A percentile compares a stretch with the other conserved stretches of the same genome.
phyloP scores from a whole-genome alignment of 1,140 invertebrate genomes.

The Ephestia elutella region DNA sequence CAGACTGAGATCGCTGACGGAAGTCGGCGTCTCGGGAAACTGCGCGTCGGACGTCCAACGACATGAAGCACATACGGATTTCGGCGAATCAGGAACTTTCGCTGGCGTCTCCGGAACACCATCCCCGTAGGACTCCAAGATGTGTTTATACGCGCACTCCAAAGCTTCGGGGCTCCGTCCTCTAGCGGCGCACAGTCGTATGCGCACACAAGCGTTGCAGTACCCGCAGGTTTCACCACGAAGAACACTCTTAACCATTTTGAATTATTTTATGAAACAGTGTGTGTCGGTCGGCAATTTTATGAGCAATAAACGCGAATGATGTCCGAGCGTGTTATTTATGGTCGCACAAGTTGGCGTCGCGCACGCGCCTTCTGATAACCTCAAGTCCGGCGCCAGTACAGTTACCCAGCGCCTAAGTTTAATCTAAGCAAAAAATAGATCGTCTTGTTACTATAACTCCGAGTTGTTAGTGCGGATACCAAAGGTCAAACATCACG shows the following conservation, averaged over 20 bases:
- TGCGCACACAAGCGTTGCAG: conserved; percentile 62
- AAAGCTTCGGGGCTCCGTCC: conserved; percentile 54
- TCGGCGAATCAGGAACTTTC: conserved; percentile 40
- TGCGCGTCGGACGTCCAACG: conserved; percentile 67
- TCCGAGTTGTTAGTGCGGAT: neutral
- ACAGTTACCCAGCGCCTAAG: conserved; percentile 38
- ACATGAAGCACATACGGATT: conserved; percentile 52
- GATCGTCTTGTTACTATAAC: conserved; percentile 14
- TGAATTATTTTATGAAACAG: conserved; percentile 20
- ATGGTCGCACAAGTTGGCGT: conserved; percentile 39
- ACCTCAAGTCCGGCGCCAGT: conserved; percentile 54
- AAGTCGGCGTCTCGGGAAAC: conserved; percentile 64
- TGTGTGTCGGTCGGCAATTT: conserved; percentile 31
- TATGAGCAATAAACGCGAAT: conserved; percentile 41
- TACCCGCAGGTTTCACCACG: conserved; percentile 61
- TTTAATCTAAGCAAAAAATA: conserved; percentile 29
- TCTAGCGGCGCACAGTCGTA: conserved; percentile 51
- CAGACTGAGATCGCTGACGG: conserved; percentile 58
- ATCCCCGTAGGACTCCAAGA: conserved; percentile 52
- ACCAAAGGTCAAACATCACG: conserved; percentile 14
- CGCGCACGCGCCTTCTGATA: conserved; percentile 62
- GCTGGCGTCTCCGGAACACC: conserved; percentile 20
- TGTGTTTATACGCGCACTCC: conserved; percentile 67
- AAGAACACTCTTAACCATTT: conserved; percentile 51
- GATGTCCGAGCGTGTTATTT: conserved; percentile 47